A percentile compares a stretch with the other conserved stretches of the same genome.
These are phyloP conservation scores for Laspeyria flexula DNA, from an alignment of 2,888 invertebrate species.

Conservation along the genomic window DNA sequence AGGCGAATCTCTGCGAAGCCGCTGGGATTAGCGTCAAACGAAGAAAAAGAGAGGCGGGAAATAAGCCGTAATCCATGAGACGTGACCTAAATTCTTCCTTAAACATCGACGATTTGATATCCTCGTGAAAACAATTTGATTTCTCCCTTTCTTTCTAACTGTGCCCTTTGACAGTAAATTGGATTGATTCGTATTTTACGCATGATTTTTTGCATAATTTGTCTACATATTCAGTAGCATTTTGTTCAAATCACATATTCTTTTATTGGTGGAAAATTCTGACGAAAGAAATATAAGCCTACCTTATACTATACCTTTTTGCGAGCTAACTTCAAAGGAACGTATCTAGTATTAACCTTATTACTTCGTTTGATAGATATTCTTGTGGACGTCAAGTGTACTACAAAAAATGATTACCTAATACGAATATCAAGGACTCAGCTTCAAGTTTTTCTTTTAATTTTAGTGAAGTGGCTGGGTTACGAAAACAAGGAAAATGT, in stretches of 20 bases:
- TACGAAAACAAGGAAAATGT: not conserved
- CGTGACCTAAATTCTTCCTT: constrained; percentile 83
- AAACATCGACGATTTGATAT: constrained; percentile 83
- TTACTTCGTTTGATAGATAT: not conserved
- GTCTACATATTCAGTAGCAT: constrained; percentile 26
- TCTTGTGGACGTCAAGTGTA: not conserved
- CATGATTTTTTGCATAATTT: constrained; percentile 55
- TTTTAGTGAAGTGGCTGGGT: not conserved
- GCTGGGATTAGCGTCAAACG: constrained; percentile 82
- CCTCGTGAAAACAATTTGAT: constrained; percentile 80
- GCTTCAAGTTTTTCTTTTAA: no score
- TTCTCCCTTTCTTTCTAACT: constrained; percentile 66
- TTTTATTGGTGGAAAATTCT: not conserved
- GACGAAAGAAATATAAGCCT: not conserved
- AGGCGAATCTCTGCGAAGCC: constrained; percentile 71
- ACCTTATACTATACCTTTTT: not conserved
- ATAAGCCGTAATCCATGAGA: constrained; percentile 83
- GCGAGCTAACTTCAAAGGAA: not conserved
- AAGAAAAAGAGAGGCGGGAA: constrained; percentile 83
- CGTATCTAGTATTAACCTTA: not conserved
- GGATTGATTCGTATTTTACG: constrained; percentile 63
- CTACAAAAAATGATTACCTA: no score
- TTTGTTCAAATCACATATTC: not conserved
- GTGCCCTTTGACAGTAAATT: constrained; percentile 63
- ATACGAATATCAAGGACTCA: no score